A percentile compares a stretch with the other conserved stretches of the same genome.
Evolutionary conservation across 2,797 vertebrate species (phyloP).

Genomic region (Neosalanx taihuensis): DNA sequence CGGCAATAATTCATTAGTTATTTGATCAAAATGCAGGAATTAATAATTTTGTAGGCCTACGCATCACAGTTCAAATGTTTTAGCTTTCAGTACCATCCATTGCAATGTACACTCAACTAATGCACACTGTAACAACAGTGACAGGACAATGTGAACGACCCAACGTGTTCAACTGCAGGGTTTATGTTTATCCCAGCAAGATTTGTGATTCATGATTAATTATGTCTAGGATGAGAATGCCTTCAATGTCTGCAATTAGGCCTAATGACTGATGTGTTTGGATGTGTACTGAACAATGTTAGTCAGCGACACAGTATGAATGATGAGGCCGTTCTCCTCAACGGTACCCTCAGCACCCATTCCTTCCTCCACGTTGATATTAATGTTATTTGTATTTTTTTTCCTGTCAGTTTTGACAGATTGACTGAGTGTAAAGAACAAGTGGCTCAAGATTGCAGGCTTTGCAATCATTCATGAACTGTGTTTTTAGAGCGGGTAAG

Average conservation of each 20-base stretch:
- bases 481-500: constrained; percentile 58
- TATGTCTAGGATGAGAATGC: constrained; percentile 20
- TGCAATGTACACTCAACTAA: too few relatives aligned
- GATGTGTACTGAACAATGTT: not conserved
- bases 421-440: constrained; percentile 23
- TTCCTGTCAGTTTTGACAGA: not conserved
- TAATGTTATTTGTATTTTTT: too few relatives aligned
- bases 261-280: constrained; percentile 2
- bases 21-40: too few relatives aligned
- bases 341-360: too few relatives aligned
- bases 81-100: too few relatives aligned
- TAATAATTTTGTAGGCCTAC: not conserved
- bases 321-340: not conserved
- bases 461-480: constrained; percentile 68
- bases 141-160: too few relatives aligned
- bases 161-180: too few relatives aligned
- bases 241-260: constrained; percentile 9
- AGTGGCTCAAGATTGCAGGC: constrained; percentile 41
- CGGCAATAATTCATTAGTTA: not conserved
- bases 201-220: constrained; percentile 23
- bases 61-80: too few relatives aligned
- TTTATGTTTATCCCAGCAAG: too few relatives aligned
- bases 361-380: too few relatives aligned
- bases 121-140: too few relatives aligned
- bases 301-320: not conserved